A percentile compares a stretch with the other conserved stretches of the same genome.
phyloP scores from a whole-genome alignment of 2,888 invertebrate species.

The Tyria jacobaeae region DNA sequence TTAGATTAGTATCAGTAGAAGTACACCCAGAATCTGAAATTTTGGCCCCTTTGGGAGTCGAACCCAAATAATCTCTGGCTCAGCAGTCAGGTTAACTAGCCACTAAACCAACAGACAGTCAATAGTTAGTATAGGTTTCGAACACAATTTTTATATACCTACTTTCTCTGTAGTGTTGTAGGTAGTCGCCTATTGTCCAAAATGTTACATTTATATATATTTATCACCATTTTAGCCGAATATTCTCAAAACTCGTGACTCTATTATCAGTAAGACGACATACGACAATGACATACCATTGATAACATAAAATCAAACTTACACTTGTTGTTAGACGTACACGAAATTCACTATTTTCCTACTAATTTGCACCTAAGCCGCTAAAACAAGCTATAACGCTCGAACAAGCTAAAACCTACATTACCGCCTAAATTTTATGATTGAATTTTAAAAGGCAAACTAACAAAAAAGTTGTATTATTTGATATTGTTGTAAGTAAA shows the following conservation, averaged over 20 bases:
- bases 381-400: not conserved
- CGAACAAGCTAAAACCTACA: not conserved
- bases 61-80: no score
- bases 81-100: no score
- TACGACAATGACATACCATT: slow-evolving; percentile 60
- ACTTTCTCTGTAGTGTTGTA: no score
- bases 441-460: not conserved
- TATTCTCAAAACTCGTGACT: slow-evolving; percentile 59
- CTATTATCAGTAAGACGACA: slow-evolving; percentile 64
- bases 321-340: slow-evolving; percentile 57
- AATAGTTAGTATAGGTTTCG: no score
- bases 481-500: not conserved
- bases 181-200: no score
- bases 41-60: no score
- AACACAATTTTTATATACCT: no score
- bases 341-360: slow-evolving; percentile 59
- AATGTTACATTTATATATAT: not conserved
- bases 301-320: slow-evolving; percentile 50
- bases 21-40: no score
- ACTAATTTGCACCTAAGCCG: not conserved
- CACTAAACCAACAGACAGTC: no score
- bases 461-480: not conserved
- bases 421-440: not conserved
- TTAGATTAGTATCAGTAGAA: no score
- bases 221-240: slow-evolving; percentile 33